These are phyloP conservation scores for Pedetes capensis DNA, from an alignment of 2,113 vertebrate species.

Conservation along the genomic window DNA sequence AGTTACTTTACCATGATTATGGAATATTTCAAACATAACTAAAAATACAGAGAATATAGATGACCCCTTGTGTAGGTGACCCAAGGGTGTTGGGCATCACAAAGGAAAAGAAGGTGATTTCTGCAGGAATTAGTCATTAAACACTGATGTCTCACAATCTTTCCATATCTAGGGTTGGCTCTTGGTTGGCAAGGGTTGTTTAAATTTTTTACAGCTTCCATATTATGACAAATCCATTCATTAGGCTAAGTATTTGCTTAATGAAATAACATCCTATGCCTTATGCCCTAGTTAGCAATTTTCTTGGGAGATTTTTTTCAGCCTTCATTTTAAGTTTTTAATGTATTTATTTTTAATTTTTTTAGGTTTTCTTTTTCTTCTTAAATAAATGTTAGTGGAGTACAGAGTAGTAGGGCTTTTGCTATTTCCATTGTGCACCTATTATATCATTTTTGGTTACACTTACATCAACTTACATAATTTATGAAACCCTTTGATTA, in stretches of 20 bases:
- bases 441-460: too few species aligned
- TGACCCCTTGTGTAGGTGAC: neutral
- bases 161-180: neutral
- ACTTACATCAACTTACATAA: too few species aligned
- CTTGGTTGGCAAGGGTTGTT: neutral
- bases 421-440: too few species aligned
- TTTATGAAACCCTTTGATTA: too few species aligned
- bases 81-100: neutral
- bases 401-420: too few species aligned
- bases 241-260: neutral
- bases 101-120: neutral
- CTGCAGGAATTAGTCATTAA: rapidly evolving
- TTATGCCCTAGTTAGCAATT: neutral
- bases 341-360: neutral
- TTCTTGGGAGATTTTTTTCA: neutral
- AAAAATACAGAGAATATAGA: neutral
- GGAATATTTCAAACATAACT: neutral
- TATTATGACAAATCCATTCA: neutral
- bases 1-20: neutral
- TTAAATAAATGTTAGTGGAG: too few species aligned
- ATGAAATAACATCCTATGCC: neutral
- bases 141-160: neutral
- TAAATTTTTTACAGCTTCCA: neutral
- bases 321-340: neutral
- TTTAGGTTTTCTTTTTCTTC: too few species aligned